Evolutionary conservation across 2,797 vertebrate species (phyloP).

Genomic region (Streptopelia turtur): DNA sequence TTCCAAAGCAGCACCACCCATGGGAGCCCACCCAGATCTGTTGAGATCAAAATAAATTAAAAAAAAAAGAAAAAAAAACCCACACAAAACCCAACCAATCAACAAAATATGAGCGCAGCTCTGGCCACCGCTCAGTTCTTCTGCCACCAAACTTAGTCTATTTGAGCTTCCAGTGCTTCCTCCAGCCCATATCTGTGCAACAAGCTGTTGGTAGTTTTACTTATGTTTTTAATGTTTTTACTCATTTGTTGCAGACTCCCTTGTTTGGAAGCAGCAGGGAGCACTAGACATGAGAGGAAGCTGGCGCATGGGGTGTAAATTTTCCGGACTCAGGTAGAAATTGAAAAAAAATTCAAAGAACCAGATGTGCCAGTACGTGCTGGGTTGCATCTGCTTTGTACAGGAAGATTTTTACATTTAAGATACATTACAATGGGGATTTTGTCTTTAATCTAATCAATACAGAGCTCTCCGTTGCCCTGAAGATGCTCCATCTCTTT

Average conservation of each 20-base stretch:
- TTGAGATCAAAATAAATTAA: too few relatives aligned
- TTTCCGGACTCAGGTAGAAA: background rate
- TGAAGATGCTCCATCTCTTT: background rate
- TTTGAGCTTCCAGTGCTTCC: background rate
- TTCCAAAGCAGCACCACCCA: rapidly evolving
- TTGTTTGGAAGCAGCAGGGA: background rate
- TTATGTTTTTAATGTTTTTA: background rate
- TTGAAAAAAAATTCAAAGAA: background rate
- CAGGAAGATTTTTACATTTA: background rate
- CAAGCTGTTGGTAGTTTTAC: background rate
- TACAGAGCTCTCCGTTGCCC: background rate
- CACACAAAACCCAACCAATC: too few relatives aligned
- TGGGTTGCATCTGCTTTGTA: background rate
- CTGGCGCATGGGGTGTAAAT: rapidly evolving
- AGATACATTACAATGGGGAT: rapidly evolving
- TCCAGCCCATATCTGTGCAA: background rate
- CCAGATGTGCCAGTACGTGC: rapidly evolving
- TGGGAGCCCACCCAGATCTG: rapidly evolving
- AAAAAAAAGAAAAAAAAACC: too few relatives aligned
- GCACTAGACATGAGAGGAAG: background rate
- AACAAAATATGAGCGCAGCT: rapidly evolving
- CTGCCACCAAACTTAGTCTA: rapidly evolving
- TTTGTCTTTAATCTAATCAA: background rate
- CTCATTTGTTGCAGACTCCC: background rate
- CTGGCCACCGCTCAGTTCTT: background rate